These are phyloP conservation scores for Melanocharis versteri DNA, from an alignment of 2,113 vertebrate species.

Conservation along the genomic window DNA sequence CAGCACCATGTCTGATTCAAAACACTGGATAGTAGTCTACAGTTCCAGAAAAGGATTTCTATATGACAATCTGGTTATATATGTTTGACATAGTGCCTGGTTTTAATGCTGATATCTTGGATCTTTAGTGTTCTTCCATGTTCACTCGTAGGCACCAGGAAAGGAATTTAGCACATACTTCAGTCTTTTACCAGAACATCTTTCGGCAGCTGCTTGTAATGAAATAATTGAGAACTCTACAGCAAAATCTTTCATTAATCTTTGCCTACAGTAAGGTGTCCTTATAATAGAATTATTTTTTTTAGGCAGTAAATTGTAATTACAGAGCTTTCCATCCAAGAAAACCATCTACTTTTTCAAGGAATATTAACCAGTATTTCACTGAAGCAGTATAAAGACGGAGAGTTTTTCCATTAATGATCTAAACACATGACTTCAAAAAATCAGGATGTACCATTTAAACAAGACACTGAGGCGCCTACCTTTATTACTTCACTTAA, in stretches of 20 bases:
- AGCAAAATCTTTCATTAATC: not conserved
- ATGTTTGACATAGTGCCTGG: not conserved
- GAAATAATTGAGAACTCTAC: not conserved
- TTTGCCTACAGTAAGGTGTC: not conserved
- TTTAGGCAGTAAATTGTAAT: not conserved
- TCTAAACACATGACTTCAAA: not conserved
- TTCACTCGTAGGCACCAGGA: not conserved
- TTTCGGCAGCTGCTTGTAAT: not conserved
- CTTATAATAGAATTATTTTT: not conserved
- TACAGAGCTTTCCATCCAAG: not conserved
- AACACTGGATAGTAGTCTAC: not conserved
- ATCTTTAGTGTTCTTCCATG: not conserved
- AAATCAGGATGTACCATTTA: not conserved
- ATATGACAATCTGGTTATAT: not conserved
- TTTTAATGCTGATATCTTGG: not conserved
- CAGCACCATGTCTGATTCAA: not conserved
- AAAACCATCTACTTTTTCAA: not conserved
- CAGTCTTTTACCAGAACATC: not conserved
- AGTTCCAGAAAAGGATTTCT: not conserved
- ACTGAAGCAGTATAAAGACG: not conserved
- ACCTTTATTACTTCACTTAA: conserved; percentile 83
- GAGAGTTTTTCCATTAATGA: not conserved
- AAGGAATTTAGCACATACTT: not conserved
- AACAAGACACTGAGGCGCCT: not conserved
- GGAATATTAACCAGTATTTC: not conserved